Conservation (phyloP, 2,113 vertebrate genomes). For the Salvelinus alpinus region DNA sequence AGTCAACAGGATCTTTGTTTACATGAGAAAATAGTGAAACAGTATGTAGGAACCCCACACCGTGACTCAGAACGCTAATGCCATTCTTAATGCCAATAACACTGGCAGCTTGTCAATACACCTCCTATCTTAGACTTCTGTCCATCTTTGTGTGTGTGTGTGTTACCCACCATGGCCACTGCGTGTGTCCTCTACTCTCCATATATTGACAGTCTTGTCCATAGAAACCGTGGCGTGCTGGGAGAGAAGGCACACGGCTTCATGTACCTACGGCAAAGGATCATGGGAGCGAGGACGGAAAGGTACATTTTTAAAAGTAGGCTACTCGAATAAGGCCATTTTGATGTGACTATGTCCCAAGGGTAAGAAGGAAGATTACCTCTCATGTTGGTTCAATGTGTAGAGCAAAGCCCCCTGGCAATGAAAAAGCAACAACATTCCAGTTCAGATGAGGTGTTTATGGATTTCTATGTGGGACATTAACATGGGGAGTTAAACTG, state of each 20-base stretch:
- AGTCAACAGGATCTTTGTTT: not conserved
- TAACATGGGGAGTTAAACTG: not conserved
- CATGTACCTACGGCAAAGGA: constrained; percentile 81
- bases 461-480: not conserved
- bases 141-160: not conserved
- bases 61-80: too few relatives aligned
- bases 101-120: too few relatives aligned
- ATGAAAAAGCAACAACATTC: constrained; percentile 66
- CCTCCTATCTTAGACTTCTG: not conserved
- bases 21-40: too few relatives aligned
- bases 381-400: constrained; percentile 85
- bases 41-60: too few relatives aligned
- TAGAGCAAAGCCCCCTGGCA: constrained; percentile 80
- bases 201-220: constrained; percentile 95
- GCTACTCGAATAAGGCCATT: not conserved
- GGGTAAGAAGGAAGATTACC: constrained; percentile 71
- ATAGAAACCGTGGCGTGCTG: constrained; percentile 90
- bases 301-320: not conserved
- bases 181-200: constrained; percentile 80
- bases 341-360: not conserved
- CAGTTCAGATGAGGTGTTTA: not conserved
- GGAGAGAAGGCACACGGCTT: constrained; percentile 90
- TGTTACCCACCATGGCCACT: constrained; percentile 68
- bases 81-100: too few relatives aligned
- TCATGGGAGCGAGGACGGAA: not conserved